Evolutionary conservation across 2,888 invertebrate species (phyloP), one percentile per base, ranked within the genome.

Genomic region (Neelides folsomi): DNA sequence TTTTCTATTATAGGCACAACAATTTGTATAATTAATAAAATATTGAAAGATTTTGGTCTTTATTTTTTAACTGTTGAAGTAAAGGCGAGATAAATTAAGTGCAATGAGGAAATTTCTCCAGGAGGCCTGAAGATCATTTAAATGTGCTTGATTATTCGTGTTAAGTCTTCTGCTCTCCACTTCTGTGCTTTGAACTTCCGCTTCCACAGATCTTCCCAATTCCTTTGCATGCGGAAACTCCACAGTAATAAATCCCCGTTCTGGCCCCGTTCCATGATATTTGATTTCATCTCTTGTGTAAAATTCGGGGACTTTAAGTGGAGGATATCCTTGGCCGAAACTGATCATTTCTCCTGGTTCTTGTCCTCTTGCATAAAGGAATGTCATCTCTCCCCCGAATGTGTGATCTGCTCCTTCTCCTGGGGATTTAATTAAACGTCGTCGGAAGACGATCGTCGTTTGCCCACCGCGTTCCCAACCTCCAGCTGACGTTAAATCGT

Each of bases 291-390:
- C 93, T 0, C 76, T 76, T 49, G 82, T 76, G 73, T 94, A 95
- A 73, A 92, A 94, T 66, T 86, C 81, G 42, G 79, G 79, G 0
- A 81, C 75, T 0, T 76, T 72, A 0, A 80, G 78, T 65, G 83
- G 82, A 3, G 27, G 27, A 7, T 27, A 27, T 27, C 27, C 27
- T 27, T 27, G 27, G 27, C 27, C 27, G 7, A 27, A 27, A 27
- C 27, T 27, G 15, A 81, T 71, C 66, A 83, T 86, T 53, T 77
- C 76, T 1, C 79, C 80, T 0, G 77, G 74, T 67, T 89, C 83
- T 67, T 94, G 94, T 0, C 94, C 94, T 60, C 82, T 80, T 0
- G 95, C 90, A 89, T 93, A 95, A 66, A 93, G 89, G 2, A 94
- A 83, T 68, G 89, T 86, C 82, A 92, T 93, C 20, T 79, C 83